Evolutionary conservation across 2,113 vertebrate genomes (phyloP).

Genomic region (Nestor notabilis): DNA sequence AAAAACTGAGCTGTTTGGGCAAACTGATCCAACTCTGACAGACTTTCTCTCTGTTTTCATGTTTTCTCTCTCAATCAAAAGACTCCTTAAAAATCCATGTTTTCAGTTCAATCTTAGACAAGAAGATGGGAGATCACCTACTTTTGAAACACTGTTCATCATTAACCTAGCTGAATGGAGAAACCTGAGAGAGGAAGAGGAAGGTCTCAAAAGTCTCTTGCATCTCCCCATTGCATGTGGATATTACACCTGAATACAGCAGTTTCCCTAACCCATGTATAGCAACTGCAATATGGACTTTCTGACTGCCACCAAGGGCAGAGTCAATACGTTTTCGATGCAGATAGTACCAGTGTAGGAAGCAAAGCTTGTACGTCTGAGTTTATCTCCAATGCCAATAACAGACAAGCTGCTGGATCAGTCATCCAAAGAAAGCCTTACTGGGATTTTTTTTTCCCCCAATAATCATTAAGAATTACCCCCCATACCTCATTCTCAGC

Average conservation of each 20-base stretch:
- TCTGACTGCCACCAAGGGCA: neutral
- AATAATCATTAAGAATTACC: neutral
- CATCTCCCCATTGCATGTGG: rapidly evolving
- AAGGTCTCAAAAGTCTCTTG: neutral
- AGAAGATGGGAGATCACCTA: neutral
- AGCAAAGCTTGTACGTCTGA: neutral
- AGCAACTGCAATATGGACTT: neutral
- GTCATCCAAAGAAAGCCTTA: neutral
- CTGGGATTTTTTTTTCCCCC: neutral
- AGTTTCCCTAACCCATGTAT: neutral
- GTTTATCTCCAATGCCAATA: neutral
- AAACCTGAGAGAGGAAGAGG: neutral
- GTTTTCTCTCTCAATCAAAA: constrained; percentile 61
- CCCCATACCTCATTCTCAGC: neutral
- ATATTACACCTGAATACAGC: neutral
- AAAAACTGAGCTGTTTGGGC: constrained; percentile 55
- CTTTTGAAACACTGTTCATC: neutral
- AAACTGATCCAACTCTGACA: constrained; percentile 67
- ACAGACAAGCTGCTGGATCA: neutral
- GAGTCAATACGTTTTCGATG: neutral
- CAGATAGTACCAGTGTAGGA: neutral
- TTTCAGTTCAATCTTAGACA: neutral
- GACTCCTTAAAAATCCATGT: constrained; percentile 14
- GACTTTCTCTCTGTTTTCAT: constrained; percentile 45
- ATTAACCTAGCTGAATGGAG: neutral